Evolutionary conservation across 2,113 vertebrate species (phyloP).

Genomic region (Calyptommatus sinebrachiatus): DNA sequence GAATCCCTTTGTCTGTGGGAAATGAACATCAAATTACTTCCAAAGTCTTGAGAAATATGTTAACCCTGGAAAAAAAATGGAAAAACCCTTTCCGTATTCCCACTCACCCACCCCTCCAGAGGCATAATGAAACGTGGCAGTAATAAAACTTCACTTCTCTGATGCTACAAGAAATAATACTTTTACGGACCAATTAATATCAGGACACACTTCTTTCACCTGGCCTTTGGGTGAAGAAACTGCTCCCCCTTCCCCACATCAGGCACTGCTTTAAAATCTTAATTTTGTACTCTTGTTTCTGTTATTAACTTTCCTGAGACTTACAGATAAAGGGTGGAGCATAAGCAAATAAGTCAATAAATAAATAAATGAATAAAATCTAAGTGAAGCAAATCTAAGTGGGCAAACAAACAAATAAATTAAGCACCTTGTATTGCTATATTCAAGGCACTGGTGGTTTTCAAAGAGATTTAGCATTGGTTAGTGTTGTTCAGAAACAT

Average conservation of each 20-base stretch:
- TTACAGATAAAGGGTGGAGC: no score
- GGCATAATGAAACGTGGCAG: constrained; percentile 9
- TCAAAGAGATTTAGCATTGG: background rate
- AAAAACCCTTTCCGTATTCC: background rate
- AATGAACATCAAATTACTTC: constrained; percentile 47
- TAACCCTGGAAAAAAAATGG: background rate
- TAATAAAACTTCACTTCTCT: background rate
- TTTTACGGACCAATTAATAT: constrained; percentile 28
- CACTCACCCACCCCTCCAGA: background rate
- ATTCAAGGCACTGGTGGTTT: constrained; percentile 1
- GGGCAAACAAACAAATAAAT: background rate
- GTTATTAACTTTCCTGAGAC: no score
- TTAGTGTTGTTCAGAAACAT: background rate
- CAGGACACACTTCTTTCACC: background rate
- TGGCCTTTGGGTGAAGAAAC: no score
- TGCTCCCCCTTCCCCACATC: no score
- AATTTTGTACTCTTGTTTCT: no score
- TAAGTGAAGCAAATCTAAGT: no score
- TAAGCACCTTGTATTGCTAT: constrained; percentile 9
- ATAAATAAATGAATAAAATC: no score
- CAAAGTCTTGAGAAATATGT: constrained; percentile 36
- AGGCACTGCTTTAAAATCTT: no score
- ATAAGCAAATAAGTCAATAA: no score
- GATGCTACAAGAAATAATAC: background rate
- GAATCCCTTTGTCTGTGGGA: constrained; percentile 20